These are phyloP conservation scores for Pegoplata infirma DNA, from an alignment of 2,888 invertebrate genomes.

Conservation along the genomic window DNA sequence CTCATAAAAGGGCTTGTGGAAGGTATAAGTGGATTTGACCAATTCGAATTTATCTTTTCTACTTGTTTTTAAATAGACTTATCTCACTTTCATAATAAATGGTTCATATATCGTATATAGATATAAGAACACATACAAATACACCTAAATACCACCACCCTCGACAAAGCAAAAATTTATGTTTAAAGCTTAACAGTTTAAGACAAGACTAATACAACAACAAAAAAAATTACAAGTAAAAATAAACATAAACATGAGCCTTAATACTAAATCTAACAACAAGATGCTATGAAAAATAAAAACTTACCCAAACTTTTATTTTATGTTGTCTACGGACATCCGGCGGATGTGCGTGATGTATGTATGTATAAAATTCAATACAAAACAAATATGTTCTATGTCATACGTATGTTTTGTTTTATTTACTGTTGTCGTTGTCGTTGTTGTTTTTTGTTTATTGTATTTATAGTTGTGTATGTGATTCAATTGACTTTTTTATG, in stretches of 20 bases:
- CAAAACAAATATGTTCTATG: constrained; percentile 4
- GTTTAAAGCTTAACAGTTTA: neutral
- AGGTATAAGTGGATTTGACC: too few relatives aligned
- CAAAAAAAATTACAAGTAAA: neutral
- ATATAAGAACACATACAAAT: too few relatives aligned
- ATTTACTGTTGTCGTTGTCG: neutral
- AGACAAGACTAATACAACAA: neutral
- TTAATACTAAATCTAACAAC: neutral
- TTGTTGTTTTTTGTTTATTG: neutral
- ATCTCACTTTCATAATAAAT: too few relatives aligned
- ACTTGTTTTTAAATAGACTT: too few relatives aligned
- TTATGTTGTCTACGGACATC: constrained; percentile 38
- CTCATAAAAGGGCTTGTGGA: too few relatives aligned
- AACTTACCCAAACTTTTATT: constrained; percentile 46
- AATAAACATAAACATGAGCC: neutral
- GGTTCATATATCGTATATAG: too few relatives aligned
- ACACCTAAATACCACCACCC: too few relatives aligned
- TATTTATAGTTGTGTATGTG: neutral
- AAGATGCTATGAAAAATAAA: neutral
- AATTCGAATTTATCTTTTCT: too few relatives aligned
- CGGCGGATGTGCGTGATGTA: constrained; percentile 42
- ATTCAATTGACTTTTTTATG: constrained; percentile 7
- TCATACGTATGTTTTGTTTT: neutral
- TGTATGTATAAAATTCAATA: neutral
- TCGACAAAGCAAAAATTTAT: too few relatives aligned